Evolutionary conservation across 2,797 vertebrate species (phyloP).

Genomic region (Alectoris magna): DNA sequence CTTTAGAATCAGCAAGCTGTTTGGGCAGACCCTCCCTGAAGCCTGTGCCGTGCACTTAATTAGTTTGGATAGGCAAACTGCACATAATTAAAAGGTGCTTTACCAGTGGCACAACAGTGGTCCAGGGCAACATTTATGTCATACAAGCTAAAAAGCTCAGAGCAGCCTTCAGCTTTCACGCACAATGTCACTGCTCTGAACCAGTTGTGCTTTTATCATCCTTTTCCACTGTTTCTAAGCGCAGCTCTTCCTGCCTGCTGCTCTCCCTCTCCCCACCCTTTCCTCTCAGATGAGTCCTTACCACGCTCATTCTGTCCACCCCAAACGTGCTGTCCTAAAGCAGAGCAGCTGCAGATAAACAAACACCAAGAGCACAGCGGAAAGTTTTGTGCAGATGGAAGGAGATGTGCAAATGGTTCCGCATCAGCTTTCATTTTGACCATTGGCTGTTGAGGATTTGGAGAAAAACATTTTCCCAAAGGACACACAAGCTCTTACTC

Average conservation of each 20-base stretch:
- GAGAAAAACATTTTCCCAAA: not conserved
- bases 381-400: not conserved
- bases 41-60: not conserved
- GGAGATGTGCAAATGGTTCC: not conserved
- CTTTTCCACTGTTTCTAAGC: constrained; percentile 13
- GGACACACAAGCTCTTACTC: not conserved
- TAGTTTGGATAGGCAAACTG: not conserved
- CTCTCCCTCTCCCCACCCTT: constrained; percentile 44
- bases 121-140: not conserved
- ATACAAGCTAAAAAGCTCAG: not conserved
- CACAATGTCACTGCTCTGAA: not conserved
- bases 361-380: not conserved
- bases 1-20: not conserved
- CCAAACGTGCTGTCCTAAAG: not conserved
- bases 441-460: not conserved
- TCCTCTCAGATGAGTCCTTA: constrained; percentile 13
- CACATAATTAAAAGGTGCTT: not conserved
- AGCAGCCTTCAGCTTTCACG: not conserved
- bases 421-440: not conserved
- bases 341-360: not conserved
- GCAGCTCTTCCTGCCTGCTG: constrained; percentile 29
- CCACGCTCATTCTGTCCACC: constrained; percentile 4
- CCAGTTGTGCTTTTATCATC: not conserved
- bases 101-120: not conserved
- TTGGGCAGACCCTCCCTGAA: not conserved